A percentile compares a stretch with the other conserved stretches of the same genome.
phyloP scores from a whole-genome alignment of 2,797 vertebrate genomes.

The Enteromius paludinosus region DNA sequence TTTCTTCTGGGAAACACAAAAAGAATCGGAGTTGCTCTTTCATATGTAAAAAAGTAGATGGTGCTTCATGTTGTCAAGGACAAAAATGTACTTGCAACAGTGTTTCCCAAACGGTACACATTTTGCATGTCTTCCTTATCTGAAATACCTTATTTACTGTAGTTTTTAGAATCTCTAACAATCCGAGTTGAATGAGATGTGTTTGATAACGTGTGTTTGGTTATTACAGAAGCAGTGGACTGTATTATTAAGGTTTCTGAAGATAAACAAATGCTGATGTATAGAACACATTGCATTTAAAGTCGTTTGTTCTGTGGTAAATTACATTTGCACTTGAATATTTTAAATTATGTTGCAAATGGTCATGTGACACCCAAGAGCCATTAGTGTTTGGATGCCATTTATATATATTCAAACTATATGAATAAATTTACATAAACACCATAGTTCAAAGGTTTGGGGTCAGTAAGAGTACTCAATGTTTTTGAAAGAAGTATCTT shows the following conservation, averaged over 20 bases:
- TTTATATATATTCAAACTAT: neutral
- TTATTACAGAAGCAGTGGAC: neutral
- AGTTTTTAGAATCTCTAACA: neutral
- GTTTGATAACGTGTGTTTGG: neutral
- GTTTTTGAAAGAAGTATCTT: neutral
- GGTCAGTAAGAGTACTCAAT: neutral
- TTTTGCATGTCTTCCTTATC: neutral
- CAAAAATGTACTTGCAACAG: neutral
- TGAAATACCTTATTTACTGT: neutral
- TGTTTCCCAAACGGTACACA: neutral
- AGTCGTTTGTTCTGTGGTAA: neutral
- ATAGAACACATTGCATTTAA: neutral
- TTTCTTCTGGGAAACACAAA: slow-evolving; percentile 26
- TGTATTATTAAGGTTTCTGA: neutral
- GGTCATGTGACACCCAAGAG: neutral
- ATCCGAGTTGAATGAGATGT: neutral
- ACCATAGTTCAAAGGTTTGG: neutral
- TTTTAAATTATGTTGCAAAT: neutral
- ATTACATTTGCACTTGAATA: neutral
- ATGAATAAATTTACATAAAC: neutral
- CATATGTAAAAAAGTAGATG: slow-evolving; percentile 7
- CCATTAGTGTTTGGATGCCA: neutral
- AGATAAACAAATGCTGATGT: neutral
- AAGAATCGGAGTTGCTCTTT: neutral
- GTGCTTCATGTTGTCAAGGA: neutral